phyloP scores from a whole-genome alignment of 2,888 invertebrate genomes.

The Mesochorus sp. region DNA sequence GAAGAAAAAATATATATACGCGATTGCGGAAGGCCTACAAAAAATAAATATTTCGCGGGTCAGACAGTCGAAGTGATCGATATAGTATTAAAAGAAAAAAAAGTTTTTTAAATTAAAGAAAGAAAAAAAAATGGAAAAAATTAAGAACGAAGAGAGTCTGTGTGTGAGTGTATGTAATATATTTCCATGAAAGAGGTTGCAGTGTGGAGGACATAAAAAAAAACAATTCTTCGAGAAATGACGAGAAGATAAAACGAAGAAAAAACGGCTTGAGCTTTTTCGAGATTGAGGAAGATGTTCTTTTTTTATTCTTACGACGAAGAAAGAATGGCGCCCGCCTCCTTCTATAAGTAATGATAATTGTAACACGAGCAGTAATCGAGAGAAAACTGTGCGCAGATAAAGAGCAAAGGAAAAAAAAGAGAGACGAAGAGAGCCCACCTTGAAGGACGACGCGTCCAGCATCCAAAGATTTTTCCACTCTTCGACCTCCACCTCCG shows the following conservation, averaged over 20 bases:
- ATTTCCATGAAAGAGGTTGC: slow-evolving; percentile 46
- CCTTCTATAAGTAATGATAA: slow-evolving; percentile 46
- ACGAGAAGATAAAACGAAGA: neutral
- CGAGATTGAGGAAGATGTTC: slow-evolving; percentile 24
- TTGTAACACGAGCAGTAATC: slow-evolving; percentile 42
- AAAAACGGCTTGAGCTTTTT: slow-evolving; percentile 42
- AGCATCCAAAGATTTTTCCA: slow-evolving; percentile 48
- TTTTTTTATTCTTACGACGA: neutral
- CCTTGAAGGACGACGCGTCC: slow-evolving; percentile 5
- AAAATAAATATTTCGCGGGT: neutral
- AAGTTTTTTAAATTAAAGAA: too few relatives aligned
- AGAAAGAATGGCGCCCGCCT: neutral
- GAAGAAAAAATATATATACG: slow-evolving; percentile 10
- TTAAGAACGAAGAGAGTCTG: neutral
- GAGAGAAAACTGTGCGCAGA: slow-evolving; percentile 30
- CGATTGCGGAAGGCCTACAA: slow-evolving; percentile 38
- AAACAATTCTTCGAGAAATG: slow-evolving; percentile 14
- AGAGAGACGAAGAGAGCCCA: slow-evolving; percentile 21
- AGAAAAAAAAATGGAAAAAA: neutral
- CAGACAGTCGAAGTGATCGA: slow-evolving; percentile 31
- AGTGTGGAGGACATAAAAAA: slow-evolving; percentile 1
- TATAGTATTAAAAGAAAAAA: slow-evolving; percentile 19
- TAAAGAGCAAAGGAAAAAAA: slow-evolving; percentile 23
- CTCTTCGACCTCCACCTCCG: slow-evolving; percentile 28
- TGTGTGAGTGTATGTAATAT: slow-evolving; percentile 6